Percentiles rank a stretch among this genome's conserved stretches.
Conservation (phyloP, 2,797 vertebrate species). For the Coranthus polyacanthus region DNA sequence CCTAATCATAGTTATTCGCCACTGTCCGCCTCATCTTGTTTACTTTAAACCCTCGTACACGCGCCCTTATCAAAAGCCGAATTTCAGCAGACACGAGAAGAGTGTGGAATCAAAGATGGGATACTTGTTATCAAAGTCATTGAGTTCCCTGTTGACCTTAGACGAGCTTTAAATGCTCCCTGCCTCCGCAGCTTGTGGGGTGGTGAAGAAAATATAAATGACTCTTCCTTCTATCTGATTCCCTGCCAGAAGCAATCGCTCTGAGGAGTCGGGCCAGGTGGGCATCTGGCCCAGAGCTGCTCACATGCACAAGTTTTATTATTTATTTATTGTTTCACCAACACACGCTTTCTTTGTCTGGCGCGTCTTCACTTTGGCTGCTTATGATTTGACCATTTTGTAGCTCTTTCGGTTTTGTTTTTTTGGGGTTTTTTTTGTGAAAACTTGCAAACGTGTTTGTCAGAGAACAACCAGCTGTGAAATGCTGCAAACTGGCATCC, state of each 20-base stretch:
- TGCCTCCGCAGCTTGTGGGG: constrained; percentile 55
- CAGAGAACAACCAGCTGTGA: background rate
- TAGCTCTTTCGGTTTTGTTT: constrained; percentile 1
- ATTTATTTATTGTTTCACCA: constrained; percentile 7
- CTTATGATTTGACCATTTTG: constrained; percentile 1
- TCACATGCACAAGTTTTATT: background rate
- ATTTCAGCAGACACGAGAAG: constrained; percentile 43
- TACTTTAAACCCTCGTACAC: constrained; percentile 24
- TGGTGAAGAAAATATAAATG: constrained; percentile 66
- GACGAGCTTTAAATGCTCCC: constrained; percentile 72
- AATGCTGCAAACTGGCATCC: background rate
- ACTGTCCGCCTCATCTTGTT: constrained; percentile 26
- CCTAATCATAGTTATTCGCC: constrained; percentile 27
- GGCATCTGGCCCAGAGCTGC: constrained; percentile 54
- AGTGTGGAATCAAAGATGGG: constrained; percentile 64
- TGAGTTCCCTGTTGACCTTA: constrained; percentile 69
- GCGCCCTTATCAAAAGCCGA: constrained; percentile 43
- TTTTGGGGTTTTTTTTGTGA: background rate
- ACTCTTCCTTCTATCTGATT: constrained; percentile 70
- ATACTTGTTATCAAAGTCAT: constrained; percentile 70
- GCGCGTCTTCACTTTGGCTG: constrained; percentile 3
- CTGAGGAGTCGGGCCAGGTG: constrained; percentile 46
- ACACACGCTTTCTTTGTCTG: constrained; percentile 11
- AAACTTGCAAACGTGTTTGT: background rate
- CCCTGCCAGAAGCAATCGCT: constrained; percentile 74